Conservation (phyloP, 2,888 invertebrate genomes). For the Drosophila conformis region DNA sequence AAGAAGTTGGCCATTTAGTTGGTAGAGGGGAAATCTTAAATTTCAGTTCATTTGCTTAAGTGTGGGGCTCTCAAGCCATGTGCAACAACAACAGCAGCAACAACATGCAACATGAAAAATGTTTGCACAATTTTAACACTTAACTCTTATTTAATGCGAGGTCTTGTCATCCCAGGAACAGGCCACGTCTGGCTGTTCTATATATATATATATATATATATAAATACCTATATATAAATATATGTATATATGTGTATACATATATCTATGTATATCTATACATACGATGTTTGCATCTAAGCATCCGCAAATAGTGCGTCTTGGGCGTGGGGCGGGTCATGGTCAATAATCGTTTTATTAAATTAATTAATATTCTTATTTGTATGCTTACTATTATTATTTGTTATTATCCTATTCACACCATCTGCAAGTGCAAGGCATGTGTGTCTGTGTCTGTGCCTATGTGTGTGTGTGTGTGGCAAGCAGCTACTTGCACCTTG, state of each 20-base stretch:
- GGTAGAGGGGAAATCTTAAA: neutral
- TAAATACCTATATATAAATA: slow-evolving; percentile 41
- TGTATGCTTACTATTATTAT: slow-evolving; percentile 34
- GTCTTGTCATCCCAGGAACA: slow-evolving; percentile 58
- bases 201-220: slow-evolving; percentile 32
- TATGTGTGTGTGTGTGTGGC: neutral
- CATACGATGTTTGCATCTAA: slow-evolving; percentile 35
- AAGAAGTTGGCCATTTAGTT: slow-evolving; percentile 57
- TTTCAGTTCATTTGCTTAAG: slow-evolving; percentile 34
- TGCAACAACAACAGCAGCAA: slow-evolving; percentile 27
- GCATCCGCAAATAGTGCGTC: slow-evolving; percentile 54
- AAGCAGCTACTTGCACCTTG: neutral
- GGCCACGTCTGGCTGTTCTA: slow-evolving; percentile 60
- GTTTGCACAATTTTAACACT: slow-evolving; percentile 49
- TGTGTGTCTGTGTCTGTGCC: neutral
- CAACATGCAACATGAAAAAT: slow-evolving; percentile 17
- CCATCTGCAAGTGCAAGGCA: slow-evolving; percentile 11
- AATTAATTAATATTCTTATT: slow-evolving; percentile 52
- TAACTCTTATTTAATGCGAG: slow-evolving; percentile 64
- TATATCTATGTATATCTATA: slow-evolving; percentile 12
- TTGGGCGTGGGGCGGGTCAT: slow-evolving; percentile 61
- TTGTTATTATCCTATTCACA: slow-evolving; percentile 37
- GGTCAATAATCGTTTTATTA: slow-evolving; percentile 49
- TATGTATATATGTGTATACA: slow-evolving; percentile 26
- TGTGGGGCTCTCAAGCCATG: slow-evolving; percentile 33